Base-by-base conservation (phyloP, 2,113 vertebrate species). In the Oreochromis niloticus region DNA sequence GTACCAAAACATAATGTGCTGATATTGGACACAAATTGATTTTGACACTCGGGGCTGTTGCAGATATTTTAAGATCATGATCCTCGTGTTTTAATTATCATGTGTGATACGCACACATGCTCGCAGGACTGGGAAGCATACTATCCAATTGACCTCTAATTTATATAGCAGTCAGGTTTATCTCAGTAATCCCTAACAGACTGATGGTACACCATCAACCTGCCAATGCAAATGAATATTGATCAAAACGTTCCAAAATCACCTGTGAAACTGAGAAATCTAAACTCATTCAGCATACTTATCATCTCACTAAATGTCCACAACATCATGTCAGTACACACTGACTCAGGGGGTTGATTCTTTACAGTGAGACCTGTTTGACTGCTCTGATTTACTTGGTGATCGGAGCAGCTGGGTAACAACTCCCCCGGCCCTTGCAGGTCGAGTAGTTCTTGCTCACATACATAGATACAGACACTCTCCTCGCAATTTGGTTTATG, bases 351-450 rank as follows among this genome's bases (percentile, higher is more conserved):
- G 80, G 93, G 87, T 92, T 61, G 83, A 93, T 93, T 93, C 87
- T 89, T 93, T 94, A 92, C 85, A 89, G 80, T 48, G 91, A 87
- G 89, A 88, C 75, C 73, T 82, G 82, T 87, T 91, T 94, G 91
- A 92, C 90, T 61, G 86, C 85, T 83, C 68, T 93, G 93, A 94
- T 95, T 94, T 95, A 93, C 89, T 91, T 89, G 87, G 86, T 82
- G 83, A 93, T 92, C 83, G 39, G 88, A 93, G 91, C 85, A 56
- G 71, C 91, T 78, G 81, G 85, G 87, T 85, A 71, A 27, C 85
- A 79, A 83, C 87, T 83, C 89, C 90, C 90, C 92, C 89, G 86
- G 3, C 12, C 66, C n/a, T 24, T 43, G 2, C 24, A 17, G 78
- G 80, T 90, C 11, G 12, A 85, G 83, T 78, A 89, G 71, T 27